These are phyloP conservation scores for Achroia grisella DNA, from an alignment of 1,140 invertebrate genomes.

Conservation along the genomic window DNA sequence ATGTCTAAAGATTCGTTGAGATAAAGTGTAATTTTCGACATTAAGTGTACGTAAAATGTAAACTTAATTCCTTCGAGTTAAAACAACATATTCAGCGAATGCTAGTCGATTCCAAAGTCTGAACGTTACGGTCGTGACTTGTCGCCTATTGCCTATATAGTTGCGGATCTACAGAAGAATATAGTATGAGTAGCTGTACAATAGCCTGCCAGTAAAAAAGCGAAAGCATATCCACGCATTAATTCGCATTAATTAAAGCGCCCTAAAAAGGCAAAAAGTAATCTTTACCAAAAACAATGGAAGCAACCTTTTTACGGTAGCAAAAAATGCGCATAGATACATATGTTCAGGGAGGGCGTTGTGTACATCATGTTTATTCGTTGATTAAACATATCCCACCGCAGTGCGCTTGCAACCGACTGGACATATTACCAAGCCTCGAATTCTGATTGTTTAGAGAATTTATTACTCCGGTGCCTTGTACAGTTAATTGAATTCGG, in stretches of 20 bases:
- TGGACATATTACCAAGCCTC: constrained; percentile 68
- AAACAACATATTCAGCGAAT: no score
- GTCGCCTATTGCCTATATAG: no score
- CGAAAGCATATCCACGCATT: constrained; percentile 7
- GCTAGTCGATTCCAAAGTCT: no score
- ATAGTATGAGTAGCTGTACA: no score
- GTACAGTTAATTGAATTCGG: constrained; percentile 72
- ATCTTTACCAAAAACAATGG: constrained; percentile 29
- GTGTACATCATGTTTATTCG: constrained; percentile 53
- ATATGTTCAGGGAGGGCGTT: constrained; percentile 29
- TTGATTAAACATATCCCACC: constrained; percentile 65
- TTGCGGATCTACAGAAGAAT: no score
- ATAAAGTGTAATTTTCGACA: no score
- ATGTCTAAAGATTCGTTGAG: no score
- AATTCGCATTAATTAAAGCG: constrained; percentile 33
- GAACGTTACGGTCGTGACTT: no score
- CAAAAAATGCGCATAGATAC: constrained; percentile 38
- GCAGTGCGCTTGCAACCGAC: constrained; percentile 66
- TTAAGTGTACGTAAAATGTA: no score
- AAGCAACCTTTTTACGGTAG: constrained; percentile 31
- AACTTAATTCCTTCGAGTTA: no score
- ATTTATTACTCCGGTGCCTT: constrained; percentile 69
- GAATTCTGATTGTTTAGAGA: constrained; percentile 73
- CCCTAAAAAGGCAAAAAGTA: constrained; percentile 28
- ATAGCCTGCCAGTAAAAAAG: no score